Base-by-base conservation (phyloP, 2,797 vertebrate species). In the Rachycentron canadum region DNA sequence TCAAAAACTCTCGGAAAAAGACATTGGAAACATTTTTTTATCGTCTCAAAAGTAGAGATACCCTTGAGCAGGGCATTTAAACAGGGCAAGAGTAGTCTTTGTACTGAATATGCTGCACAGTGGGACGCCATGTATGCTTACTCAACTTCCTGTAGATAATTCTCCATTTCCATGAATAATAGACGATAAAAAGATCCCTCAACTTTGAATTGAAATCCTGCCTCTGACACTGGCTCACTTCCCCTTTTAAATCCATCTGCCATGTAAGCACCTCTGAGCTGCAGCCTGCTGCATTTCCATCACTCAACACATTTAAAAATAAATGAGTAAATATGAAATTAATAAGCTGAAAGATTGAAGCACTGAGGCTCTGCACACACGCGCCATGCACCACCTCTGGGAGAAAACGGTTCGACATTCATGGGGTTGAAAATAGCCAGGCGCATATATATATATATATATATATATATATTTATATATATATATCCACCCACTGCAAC, bases 251-350 rank as follows among this genome's bases (percentile, higher is more conserved):
- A 85, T 78, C 73, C 87, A 76, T 86, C 87, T 78, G 82, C 86
- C 77, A 73, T 72, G 84, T 84, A 76, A 87, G 83, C 83, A 78
- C 90, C 86, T 87, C 79, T 69, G 84, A 81, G 84, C 86, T 67
- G 71, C 78, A 76, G 89, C 73, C 85, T 70, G 76, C 84, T 32
- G 76, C 80, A 72, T 82, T 87, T 86, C 89, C 90, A 89, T 89
- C 90, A 87, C 83, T 89, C 90, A 83, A 71, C 75, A 60, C 86
- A 59, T 93, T 91, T 89, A 91, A 91, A 92, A 94, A 93, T 92
- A 93, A 93, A 93, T 93, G 88, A 93, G 89, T 93, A 93, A 94
- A 95, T 95, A 94, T 86, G 91, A 94, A 94, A 93, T 93, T 88
- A 94, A 94, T 93, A 90, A 91, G 88, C 84, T 87, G 86, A 85